Conservation (phyloP, 2,888 invertebrate species). For the Dicyrtoma fusca region DNA sequence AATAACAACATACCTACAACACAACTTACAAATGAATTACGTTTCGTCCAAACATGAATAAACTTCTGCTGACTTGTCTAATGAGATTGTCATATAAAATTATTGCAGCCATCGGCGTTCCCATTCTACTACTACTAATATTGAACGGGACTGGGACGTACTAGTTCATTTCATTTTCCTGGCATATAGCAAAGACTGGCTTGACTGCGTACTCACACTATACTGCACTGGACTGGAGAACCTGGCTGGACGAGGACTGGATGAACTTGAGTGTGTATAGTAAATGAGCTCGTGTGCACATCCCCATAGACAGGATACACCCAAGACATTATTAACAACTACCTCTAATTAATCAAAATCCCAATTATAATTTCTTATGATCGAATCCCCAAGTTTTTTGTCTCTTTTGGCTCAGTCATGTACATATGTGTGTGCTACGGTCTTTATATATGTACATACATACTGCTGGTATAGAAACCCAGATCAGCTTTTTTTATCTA, state of each 20-base stretch:
- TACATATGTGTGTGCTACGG: too few species aligned
- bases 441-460: background rate
- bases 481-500: too few species aligned
- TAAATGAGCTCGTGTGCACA: conserved; percentile 30
- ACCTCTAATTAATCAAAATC: conserved; percentile 56
- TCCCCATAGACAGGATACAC: conserved; percentile 31
- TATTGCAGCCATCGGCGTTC: conserved; percentile 53
- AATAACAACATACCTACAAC: background rate
- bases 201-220: too few species aligned
- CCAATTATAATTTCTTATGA: conserved; percentile 41
- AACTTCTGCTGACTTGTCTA: conserved; percentile 40
- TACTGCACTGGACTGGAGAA: too few species aligned
- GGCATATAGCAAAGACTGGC: too few species aligned
- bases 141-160: too few species aligned
- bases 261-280: conserved; percentile 21
- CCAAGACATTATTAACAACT: conserved; percentile 28
- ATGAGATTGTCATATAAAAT: conserved; percentile 57
- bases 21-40: background rate
- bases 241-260: too few species aligned
- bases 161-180: too few species aligned
- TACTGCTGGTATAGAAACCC: too few species aligned
- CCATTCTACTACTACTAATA: conserved; percentile 15
- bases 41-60: conserved; percentile 11
- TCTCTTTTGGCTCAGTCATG: background rate
- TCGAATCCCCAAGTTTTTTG: conserved; percentile 11